Evolutionary conservation across 2,888 invertebrate species (phyloP), one percentile per base, ranked within the genome.

Genomic region (Sarcophaga caerulescens): DNA sequence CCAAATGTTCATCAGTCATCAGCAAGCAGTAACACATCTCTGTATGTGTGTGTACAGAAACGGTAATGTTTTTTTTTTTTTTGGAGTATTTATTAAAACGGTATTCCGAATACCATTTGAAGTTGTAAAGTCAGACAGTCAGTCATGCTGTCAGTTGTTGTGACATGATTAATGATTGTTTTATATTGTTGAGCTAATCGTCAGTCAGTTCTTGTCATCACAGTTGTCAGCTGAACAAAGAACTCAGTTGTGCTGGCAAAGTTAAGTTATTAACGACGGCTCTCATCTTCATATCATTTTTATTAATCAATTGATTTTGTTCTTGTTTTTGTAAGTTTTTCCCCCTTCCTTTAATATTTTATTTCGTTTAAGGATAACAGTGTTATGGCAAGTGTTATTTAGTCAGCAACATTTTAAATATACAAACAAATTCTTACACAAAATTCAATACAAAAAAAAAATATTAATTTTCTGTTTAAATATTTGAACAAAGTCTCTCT

Each of bases 121-220:
- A 68, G 23, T 23, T 19, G 23, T 68, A 25, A n/a, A 74, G 63
- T 63, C 74, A 69, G 11, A 63, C n/a, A 21, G 47, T 62, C 25
- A 70, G 25, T 5, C 11, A 70, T 75, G 19, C 81, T 63, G 62
- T 70, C 63, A 63, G 63, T 59, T 76, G 81, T 70, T 78, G 45
- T 81, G 81, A 83, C 77, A 86, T 83, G 83, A 86, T 86, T 86
- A 81, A 86, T 86, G 80, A 63, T 21, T 71, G 44, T 81, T 86
- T 74, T 66, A 74, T 83, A 76, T 76, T 75, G 59, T 57, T 79
- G 14, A 85, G 79, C 81, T 82, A 82, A 85, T 82, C 82, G 71
- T 85, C 79, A 85, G 75, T 79, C 76, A 73, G 75, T 57, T 52
- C 60, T 70, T 81, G 83, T 81, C 85, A 83, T 77, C 83, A 78